Conservation (phyloP, 2,797 vertebrate genomes). For the Lateolabrax maculatus region DNA sequence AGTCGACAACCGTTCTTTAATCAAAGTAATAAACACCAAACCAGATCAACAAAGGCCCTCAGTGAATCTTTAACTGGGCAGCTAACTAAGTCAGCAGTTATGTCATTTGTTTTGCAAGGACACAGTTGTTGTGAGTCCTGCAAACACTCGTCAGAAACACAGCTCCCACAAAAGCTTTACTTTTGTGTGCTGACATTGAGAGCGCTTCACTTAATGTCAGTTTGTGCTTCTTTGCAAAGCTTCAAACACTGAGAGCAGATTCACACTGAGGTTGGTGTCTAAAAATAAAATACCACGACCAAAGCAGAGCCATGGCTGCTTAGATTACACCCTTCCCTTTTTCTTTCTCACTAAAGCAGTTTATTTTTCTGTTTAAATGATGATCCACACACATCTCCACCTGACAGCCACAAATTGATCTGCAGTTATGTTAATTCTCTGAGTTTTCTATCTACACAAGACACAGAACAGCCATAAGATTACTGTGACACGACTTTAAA, state of each 20-base stretch:
- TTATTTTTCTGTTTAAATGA: background rate
- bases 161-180: background rate
- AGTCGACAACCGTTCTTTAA: background rate
- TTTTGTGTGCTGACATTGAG: no score
- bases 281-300: conserved; percentile 63
- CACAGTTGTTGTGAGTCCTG: background rate
- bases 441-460: background rate
- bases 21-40: background rate
- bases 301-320: conserved; percentile 31
- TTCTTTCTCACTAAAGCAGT: background rate
- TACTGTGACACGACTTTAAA: background rate
- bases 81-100: background rate
- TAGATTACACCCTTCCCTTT: conserved; percentile 55
- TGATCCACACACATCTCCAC: background rate
- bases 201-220: background rate
- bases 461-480: background rate
- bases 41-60: background rate
- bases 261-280: conserved; percentile 40
- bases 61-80: background rate
- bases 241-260: background rate
- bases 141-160: background rate
- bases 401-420: background rate
- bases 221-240: background rate
- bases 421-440: background rate
- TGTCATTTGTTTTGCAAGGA: background rate